Conservation (phyloP, 1,140 invertebrate genomes). For the Scaptomyza graminum region DNA sequence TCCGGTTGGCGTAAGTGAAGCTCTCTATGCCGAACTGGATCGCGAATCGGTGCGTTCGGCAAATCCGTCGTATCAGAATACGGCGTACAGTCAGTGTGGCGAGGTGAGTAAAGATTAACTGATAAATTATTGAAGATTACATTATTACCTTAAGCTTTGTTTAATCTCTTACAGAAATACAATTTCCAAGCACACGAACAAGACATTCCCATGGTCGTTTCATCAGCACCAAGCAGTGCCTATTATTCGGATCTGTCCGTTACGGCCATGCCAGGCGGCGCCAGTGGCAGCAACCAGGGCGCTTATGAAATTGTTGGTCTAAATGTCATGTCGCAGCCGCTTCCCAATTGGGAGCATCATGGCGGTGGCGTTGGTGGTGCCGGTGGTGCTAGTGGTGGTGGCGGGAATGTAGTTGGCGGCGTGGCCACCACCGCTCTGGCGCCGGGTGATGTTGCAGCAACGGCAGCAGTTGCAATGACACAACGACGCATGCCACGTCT, state of each 20-base stretch:
- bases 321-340: slow-evolving; percentile 81
- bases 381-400: slow-evolving; percentile 20
- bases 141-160: not conserved
- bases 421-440: slow-evolving; percentile 43
- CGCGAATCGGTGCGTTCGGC: slow-evolving; percentile 84
- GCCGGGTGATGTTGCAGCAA: slow-evolving; percentile 30
- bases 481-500: slow-evolving; percentile 84
- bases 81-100: slow-evolving; percentile 87
- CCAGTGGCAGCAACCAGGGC: slow-evolving; percentile 83
- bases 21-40: slow-evolving; percentile 88
- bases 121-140: not conserved
- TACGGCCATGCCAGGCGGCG: slow-evolving; percentile 83
- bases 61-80: slow-evolving; percentile 89
- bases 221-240: slow-evolving; percentile 88
- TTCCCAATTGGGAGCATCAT: slow-evolving; percentile 81
- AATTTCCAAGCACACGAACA: slow-evolving; percentile 85
- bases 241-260: slow-evolving; percentile 89
- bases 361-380: slow-evolving; percentile 37
- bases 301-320: slow-evolving; percentile 86
- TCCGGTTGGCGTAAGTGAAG: slow-evolving; percentile 85
- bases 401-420: slow-evolving; percentile 32
- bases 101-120: slow-evolving; percentile 79
- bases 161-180: slow-evolving; percentile 64
- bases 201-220: slow-evolving; percentile 86
- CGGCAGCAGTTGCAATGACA: slow-evolving; percentile 53